Conservation (phyloP, 2,113 vertebrate genomes). For the Pholis gunnellus region DNA sequence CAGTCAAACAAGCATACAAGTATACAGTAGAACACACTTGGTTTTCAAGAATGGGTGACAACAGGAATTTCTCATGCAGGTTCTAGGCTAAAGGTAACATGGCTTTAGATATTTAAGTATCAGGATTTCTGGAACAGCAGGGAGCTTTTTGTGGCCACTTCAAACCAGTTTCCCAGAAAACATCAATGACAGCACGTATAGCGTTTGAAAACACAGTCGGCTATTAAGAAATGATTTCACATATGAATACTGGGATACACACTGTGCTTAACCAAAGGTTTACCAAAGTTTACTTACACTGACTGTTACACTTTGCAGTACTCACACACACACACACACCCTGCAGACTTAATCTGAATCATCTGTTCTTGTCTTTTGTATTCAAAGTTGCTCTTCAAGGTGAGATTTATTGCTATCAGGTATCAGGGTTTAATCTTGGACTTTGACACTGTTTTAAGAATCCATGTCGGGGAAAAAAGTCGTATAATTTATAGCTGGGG, state of each 20-base stretch:
- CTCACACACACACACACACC: not conserved
- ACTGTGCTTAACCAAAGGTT: not conserved
- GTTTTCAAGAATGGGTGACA: slow-evolving; percentile 10
- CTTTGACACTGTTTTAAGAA: slow-evolving; percentile 14
- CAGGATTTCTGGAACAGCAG: not conserved
- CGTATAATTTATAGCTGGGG: slow-evolving; percentile 39
- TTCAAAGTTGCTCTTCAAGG: not conserved
- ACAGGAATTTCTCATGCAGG: slow-evolving; percentile 21
- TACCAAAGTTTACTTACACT: not conserved
- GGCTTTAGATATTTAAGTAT: not conserved
- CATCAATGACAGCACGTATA: not conserved
- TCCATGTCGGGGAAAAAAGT: slow-evolving; percentile 32
- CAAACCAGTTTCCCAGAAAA: not conserved
- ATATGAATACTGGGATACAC: not conserved
- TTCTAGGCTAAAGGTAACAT: not conserved
- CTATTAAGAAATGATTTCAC: not conserved
- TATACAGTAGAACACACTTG: slow-evolving; percentile 13
- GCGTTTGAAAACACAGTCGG: not conserved
- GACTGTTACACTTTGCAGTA: not conserved
- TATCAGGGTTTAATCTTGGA: slow-evolving; percentile 19
- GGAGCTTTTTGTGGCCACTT: not conserved
- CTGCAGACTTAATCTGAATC: not conserved
- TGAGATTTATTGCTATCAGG: slow-evolving; percentile 43
- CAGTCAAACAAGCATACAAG: not conserved
- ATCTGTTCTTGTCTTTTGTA: not conserved